These are phyloP conservation scores for Rachycentron canadum DNA, from an alignment of 2,797 vertebrate species.

Conservation along the genomic window DNA sequence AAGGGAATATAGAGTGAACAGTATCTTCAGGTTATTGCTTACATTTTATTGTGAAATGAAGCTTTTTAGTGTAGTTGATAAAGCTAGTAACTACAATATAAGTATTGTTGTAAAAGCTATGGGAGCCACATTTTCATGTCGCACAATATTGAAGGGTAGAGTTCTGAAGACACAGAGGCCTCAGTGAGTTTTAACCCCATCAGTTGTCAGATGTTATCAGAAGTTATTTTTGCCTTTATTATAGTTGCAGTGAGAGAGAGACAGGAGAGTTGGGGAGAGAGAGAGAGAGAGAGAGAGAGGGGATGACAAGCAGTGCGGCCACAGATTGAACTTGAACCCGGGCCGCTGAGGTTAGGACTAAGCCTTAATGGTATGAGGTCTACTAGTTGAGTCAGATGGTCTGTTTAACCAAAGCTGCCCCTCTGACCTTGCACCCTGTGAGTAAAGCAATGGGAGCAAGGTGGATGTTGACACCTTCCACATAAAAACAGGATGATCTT, in stretches of 20 bases:
- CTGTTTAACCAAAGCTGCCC: slow-evolving; percentile 3
- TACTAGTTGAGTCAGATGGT: not conserved
- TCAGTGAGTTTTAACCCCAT: slow-evolving; percentile 8
- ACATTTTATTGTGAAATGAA: slow-evolving; percentile 31
- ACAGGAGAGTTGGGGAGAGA: too few species aligned
- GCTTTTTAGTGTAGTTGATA: not conserved
- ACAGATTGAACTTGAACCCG: too few species aligned
- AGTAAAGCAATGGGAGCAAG: too few species aligned
- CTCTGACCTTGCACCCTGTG: not conserved
- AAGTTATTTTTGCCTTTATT: too few species aligned
- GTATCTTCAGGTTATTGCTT: not conserved
- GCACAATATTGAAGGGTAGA: not conserved
- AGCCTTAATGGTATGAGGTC: too few species aligned
- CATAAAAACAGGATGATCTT: not conserved
- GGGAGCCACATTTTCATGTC: not conserved
- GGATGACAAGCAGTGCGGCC: too few species aligned
- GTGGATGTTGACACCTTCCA: not conserved
- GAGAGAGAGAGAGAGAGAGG: too few species aligned
- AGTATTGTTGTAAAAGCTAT: not conserved
- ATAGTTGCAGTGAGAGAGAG: too few species aligned
- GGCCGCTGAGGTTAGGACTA: too few species aligned
- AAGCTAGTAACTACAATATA: not conserved
- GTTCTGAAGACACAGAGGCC: not conserved
- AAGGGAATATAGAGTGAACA: not conserved
- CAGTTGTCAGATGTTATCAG: not conserved